Conservation (phyloP, 2,888 invertebrate species). For the Serripes groenlandicus region DNA sequence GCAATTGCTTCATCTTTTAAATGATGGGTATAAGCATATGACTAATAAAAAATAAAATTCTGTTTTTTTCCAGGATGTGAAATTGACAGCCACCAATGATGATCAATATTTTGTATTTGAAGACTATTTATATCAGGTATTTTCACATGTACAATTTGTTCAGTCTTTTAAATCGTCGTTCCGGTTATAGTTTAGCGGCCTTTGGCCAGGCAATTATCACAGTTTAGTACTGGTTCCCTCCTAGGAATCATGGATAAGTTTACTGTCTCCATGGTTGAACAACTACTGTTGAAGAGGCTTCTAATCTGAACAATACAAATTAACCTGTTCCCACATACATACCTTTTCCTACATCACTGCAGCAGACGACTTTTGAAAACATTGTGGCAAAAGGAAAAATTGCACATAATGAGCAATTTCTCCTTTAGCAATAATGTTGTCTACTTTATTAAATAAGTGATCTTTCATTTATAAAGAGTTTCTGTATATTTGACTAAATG, state of each 20-base stretch:
- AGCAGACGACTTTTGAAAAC: not conserved
- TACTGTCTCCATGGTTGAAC: too few relatives aligned
- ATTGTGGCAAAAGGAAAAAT: not conserved
- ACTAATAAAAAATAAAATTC: not conserved
- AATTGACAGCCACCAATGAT: conserved; percentile 97
- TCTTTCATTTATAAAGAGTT: not conserved
- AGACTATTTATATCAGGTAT: conserved; percentile 96
- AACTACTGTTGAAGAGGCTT: too few relatives aligned
- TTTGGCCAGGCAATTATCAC: too few relatives aligned
- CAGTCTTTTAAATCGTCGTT: too few relatives aligned
- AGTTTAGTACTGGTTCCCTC: too few relatives aligned
- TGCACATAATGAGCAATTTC: not conserved
- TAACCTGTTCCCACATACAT: not conserved
- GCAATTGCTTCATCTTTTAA: too few relatives aligned
- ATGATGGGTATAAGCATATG: not conserved
- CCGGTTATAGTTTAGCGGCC: too few relatives aligned
- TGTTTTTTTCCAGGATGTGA: conserved; percentile 91
- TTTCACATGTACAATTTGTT: not conserved
- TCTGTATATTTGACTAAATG: not conserved
- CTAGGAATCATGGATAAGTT: too few relatives aligned
- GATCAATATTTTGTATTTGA: conserved; percentile 99
- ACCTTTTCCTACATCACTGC: too few relatives aligned
- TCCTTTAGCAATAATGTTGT: not conserved
- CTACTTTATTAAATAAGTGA: not conserved
- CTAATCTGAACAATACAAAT: too few relatives aligned